Conservation (phyloP, 1,140 invertebrate genomes). For the Tribolium castaneum region DNA sequence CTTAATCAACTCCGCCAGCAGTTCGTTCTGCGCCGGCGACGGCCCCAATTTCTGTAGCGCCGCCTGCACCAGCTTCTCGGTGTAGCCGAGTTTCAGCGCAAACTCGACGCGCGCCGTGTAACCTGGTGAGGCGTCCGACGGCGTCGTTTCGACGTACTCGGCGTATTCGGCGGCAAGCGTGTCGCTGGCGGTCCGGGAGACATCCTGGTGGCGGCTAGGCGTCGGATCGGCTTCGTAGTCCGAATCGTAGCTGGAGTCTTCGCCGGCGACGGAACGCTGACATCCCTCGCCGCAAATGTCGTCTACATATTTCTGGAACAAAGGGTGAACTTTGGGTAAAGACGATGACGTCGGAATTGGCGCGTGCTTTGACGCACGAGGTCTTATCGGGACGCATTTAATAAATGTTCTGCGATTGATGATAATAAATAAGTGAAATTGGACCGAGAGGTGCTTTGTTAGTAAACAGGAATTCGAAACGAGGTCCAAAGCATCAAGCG, state of each 20-base stretch:
- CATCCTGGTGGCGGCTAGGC: slow-evolving; percentile 72
- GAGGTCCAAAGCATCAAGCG: not conserved
- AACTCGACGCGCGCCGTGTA: slow-evolving; percentile 74
- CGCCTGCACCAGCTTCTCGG: slow-evolving; percentile 84
- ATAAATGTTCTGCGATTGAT: not conserved
- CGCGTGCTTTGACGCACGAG: slow-evolving; percentile 1
- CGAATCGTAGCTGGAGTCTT: slow-evolving; percentile 89
- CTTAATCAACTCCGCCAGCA: slow-evolving; percentile 84
- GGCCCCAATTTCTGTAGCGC: slow-evolving; percentile 86
- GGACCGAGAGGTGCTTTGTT: not conserved
- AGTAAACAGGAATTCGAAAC: not conserved
- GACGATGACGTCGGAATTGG: not conserved
- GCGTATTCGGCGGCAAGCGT: slow-evolving; percentile 86
- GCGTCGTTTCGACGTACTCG: slow-evolving; percentile 77
- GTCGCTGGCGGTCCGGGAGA: slow-evolving; percentile 83
- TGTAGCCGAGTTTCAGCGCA: slow-evolving; percentile 91
- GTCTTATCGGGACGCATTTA: not conserved
- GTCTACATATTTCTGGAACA: slow-evolving; percentile 70
- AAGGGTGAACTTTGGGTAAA: not conserved
- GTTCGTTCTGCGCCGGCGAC: slow-evolving; percentile 86
- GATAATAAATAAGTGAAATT: not conserved
- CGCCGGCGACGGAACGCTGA: slow-evolving; percentile 70
- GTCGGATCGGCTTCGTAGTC: slow-evolving; percentile 78
- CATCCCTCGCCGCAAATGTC: slow-evolving; percentile 65
- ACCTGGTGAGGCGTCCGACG: slow-evolving; percentile 49